phyloP scores from a whole-genome alignment of 2,113 vertebrate species.

The Forbesichthys papilliferus region DNA sequence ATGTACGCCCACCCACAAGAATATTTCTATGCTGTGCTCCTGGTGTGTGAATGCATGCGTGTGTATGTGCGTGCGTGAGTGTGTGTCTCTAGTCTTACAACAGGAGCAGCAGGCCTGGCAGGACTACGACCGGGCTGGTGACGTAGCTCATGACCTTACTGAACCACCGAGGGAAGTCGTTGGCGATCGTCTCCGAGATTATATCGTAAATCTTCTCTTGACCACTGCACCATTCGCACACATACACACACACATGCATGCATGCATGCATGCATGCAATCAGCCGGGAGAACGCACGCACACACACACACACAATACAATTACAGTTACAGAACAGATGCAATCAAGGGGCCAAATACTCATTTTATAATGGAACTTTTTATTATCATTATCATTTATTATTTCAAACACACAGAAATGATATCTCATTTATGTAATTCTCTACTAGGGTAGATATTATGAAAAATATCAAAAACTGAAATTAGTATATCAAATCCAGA shows the following conservation, averaged over 20 bases:
- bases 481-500: too few species aligned
- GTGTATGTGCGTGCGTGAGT: neutral
- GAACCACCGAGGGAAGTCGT: slow-evolving; percentile 91
- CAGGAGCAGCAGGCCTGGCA: slow-evolving; percentile 88
- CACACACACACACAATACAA: slow-evolving; percentile 3
- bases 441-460: too few species aligned
- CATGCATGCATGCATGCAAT: neutral
- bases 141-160: slow-evolving; percentile 85
- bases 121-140: slow-evolving; percentile 92
- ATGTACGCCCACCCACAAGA: too few species aligned
- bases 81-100: slow-evolving; percentile 80
- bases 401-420: too few species aligned
- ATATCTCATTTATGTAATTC: too few species aligned
- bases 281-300: neutral
- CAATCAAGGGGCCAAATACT: too few species aligned
- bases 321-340: too few species aligned
- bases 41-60: neutral
- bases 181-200: slow-evolving; percentile 88
- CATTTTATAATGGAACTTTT: too few species aligned
- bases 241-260: neutral
- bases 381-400: too few species aligned
- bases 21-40: too few species aligned
- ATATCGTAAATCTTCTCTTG: slow-evolving; percentile 99
- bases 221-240: slow-evolving; percentile 74
- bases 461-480: too few species aligned